Base-by-base conservation (phyloP, 2,797 vertebrate species). In the Etheostoma nigrum region DNA sequence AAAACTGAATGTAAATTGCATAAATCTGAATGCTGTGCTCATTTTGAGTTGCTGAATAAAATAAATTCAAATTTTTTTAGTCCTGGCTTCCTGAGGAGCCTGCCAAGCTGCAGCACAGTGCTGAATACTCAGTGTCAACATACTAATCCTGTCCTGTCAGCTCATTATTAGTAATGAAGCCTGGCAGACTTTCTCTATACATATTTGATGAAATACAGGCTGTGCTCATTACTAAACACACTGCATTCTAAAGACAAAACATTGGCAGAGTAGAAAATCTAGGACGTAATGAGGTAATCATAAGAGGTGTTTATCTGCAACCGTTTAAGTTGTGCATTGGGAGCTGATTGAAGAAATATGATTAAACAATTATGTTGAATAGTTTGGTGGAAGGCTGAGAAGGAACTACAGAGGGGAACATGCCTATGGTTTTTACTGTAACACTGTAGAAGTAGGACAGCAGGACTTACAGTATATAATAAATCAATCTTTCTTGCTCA, bases 401-500 rank as follows among this genome's bases (percentile, higher is more conserved):
- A 10, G 12, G 9, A 80, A 36, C 40, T 42, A 42, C 23, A 23
- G 47, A 76, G 19, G 36, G 18, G 27, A 25, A 59, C 16, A 21
- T 40, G 5, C 8, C 48, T 44, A 27, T 6, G 33, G 14, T 60
- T 65, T 45, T 44, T 12, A 33, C 6, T 30, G 13, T 66, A 9
- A 60, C 33, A 15, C 5, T 61, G 44, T 40, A 51, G 4, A 62
- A 1, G 12, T 67, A 12, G 36, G 51, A 52, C 45, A 52, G 45
- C 3, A 49, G 11, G 12, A n/a, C 51, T n/a, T 59, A 30, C 30
- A 30, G 30, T 30, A n/a, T 58, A 25, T 2, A 68, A 62, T 54
- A 10, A 60, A 45, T 52, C 4, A 72, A 51, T 72, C 9, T 25
- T 51, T 27, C 13, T 33, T 54, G 2, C 95, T 96, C 85, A 97